Evolutionary conservation across 1,140 invertebrate genomes (phyloP), one percentile per base, ranked within the genome.

Genomic region (Cephus cinctus): DNA sequence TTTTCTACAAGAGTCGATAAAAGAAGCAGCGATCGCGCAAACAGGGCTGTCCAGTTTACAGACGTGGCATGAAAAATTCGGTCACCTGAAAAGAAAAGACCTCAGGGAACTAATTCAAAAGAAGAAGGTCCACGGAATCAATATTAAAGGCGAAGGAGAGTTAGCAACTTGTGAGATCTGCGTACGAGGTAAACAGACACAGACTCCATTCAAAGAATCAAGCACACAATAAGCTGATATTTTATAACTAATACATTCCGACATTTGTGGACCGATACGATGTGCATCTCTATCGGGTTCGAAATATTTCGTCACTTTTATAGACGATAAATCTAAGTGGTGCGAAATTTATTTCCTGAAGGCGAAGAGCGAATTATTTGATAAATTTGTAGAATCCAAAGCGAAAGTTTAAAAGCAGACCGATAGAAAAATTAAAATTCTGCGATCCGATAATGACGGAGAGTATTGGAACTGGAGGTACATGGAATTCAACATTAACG

Each of bases 211-310:
- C 31, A 38, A 36, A 30, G 52, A 39, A 21, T 43, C 22, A 35
- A 15, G 14, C 15, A 18, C 31, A 25, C 15, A 22, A n/a, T 6
- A 18, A 16, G 50, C 5, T 19, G 27, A 22, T 18, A 14, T 38
- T 15, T 25, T 60, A 12, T 51, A 57, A 14, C 18, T 60, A 6
- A 31, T 61, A 6, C 54, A 59, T 30, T 36, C 54, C 2, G 67
- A 71, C 49, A 20, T 67, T 11, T 63, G 52, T 30, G 67, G 64
- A n/a, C 65, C 61, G 25, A 65, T 70, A 56, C 53, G 59, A 14
- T 42, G 43, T 12, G 9, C 35, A 18, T 45, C 46, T 5, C 5
- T 48, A 2, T 43, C 50, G 16, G 51, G 56, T n/a, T 32, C 52
- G 8, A 49, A 35, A 19, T 71, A 63, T 40, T 66, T 62, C 25